Evolutionary conservation across 2,888 invertebrate species (phyloP), one percentile per base, ranked within the genome.

Genomic region (Pandemis cinnamomeana): DNA sequence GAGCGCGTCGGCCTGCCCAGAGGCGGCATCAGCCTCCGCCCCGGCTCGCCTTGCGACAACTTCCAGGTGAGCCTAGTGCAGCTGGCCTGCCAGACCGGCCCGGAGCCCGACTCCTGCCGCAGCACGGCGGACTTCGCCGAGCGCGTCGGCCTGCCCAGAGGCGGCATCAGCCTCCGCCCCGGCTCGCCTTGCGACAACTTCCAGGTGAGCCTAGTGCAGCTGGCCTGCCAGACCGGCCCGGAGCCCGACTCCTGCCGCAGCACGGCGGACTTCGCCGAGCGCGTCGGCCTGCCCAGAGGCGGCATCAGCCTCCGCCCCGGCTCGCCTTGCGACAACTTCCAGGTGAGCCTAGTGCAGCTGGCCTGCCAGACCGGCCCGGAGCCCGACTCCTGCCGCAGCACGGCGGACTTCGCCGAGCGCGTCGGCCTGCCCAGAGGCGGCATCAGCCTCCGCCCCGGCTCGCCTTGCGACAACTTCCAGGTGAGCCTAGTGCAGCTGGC

Each of bases 131-230:
- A 98, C 88, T 98, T 98, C 90, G 97, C 97, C 0, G 90, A 95
- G 10, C 86, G 95, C 41, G 96, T 97, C 41, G 96, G 96, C 42
- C 89, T 98, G 81, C 97, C 97, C 0, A 90, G 91, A 0, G 97
- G 97, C 13, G 98, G 98, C 15, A 98, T 98, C 79, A 98, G 97
- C 81, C 92, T 99, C 78, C 95, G 98, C 68, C 99, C 99, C 7
- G 99, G 99, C 36, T 98, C 99, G 67, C 99, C 99, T 0, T 99
- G 99, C 91, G 99, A 99, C 91, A 99, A 99, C 92, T 99, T 99
- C 95, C 98, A 98, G 95, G 97, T 97, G 90, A 15, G 46, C 10
- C 15, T 13, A 20, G 11, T n/a, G n/a, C 99, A 99, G 90, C 95
- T 99, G 78, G 99, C 99, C n/a, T 99, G 99, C 89, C 98, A 98